phyloP scores from a whole-genome alignment of 2,888 invertebrate species.

The Toxonevra muliebris region DNA sequence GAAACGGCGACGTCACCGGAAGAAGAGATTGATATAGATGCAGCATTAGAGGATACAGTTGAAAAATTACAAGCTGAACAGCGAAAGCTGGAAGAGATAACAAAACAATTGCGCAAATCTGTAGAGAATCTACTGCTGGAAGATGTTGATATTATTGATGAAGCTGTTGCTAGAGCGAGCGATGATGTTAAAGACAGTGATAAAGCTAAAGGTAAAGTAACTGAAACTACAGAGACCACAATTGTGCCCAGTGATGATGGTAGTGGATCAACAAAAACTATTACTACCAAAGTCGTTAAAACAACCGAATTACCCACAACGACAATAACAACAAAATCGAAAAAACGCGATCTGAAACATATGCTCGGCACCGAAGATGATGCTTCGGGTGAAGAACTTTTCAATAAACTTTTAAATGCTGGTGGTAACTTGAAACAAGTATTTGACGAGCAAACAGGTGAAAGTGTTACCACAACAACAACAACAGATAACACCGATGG shows the following conservation, averaged over 20 bases:
- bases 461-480: constrained; percentile 55
- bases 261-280: constrained; percentile 19
- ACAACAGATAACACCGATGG: constrained; percentile 53
- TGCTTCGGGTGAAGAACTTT: constrained; percentile 52
- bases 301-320: constrained; percentile 2
- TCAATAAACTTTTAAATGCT: constrained; percentile 52
- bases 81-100: constrained; percentile 57
- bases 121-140: constrained; percentile 55
- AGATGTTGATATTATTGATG: constrained; percentile 43
- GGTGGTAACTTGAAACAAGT: constrained; percentile 52
- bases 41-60: constrained; percentile 31
- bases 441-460: constrained; percentile 53
- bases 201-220: not conserved
- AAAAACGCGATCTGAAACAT: too few relatives aligned
- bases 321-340: not conserved
- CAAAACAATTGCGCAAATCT: constrained; percentile 56
- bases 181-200: not conserved
- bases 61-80: constrained; percentile 57
- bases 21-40: not conserved
- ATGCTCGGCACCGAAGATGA: not conserved
- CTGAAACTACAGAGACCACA: constrained; percentile 43
- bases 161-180: not conserved
- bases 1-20: not conserved
- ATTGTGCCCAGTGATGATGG: constrained; percentile 44
- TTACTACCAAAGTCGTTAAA: constrained; percentile 1